Percentiles rank a stretch among this genome's conserved stretches.
Conservation (phyloP, 2,797 vertebrate genomes). For the Falco cherrug region DNA sequence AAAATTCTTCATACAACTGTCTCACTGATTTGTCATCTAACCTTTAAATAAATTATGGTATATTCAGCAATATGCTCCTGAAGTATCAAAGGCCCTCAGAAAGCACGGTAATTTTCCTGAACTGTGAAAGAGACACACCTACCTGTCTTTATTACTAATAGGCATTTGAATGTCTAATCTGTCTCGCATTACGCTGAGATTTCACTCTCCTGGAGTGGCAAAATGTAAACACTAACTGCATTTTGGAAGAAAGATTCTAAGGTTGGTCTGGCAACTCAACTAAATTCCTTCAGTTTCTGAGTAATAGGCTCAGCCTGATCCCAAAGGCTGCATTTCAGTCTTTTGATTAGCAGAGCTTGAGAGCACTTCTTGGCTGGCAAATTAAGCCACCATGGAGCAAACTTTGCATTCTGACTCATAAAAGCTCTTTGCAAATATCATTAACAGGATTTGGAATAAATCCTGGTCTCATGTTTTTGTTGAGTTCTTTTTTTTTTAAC, state of each 20-base stretch:
- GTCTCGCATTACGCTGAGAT: background rate
- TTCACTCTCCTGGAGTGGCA: background rate
- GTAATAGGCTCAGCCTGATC: constrained; percentile 27
- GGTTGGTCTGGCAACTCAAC: background rate
- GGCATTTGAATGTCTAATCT: constrained; percentile 1
- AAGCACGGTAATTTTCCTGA: constrained; percentile 13
- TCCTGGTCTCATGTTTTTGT: background rate
- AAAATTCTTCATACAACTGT: background rate
- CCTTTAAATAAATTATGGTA: background rate
- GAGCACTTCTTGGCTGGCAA: constrained; percentile 15
- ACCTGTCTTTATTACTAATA: background rate
- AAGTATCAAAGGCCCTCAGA: background rate
- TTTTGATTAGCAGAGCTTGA: constrained; percentile 43
- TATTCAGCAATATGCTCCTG: background rate
- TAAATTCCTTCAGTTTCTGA: background rate
- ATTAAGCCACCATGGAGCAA: constrained; percentile 32
- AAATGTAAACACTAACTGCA: background rate
- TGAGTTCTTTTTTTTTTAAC: background rate
- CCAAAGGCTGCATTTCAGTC: constrained; percentile 29
- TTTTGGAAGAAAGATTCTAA: background rate
- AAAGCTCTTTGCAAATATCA: constrained; percentile 26
- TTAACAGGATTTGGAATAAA: constrained; percentile 9
- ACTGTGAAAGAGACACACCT: background rate
- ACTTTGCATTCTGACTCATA: constrained; percentile 43
- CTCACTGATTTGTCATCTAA: constrained; percentile 9